Evolutionary conservation across 2,888 invertebrate species (phyloP), one percentile per base, ranked within the genome.

Genomic region (Tromatobia lineatoria): DNA sequence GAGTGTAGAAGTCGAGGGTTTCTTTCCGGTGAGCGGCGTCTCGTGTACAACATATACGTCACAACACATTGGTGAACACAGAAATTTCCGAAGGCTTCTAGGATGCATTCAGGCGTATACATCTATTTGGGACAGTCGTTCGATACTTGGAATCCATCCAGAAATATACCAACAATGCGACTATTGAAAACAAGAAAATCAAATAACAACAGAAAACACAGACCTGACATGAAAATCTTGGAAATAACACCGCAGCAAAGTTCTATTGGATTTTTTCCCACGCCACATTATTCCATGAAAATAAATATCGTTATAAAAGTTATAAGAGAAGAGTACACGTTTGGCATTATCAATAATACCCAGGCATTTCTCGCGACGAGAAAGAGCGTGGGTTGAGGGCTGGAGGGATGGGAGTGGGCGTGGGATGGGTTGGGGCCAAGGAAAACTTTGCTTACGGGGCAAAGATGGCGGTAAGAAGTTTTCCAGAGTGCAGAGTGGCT

Each of bases 341-440:
- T 45, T 29, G 76, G 34, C 47, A 67, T 83, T 80, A 73, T 83
- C 76, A 83, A 83, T 83, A 83, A 80, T 83, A 80, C 54, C 59
- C 76, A 83, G 80, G 76, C 80, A 71, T 80, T 80, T 73, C 76
- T 57, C 66, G 29, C 50, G 79, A 67, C 20, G 42, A 61, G 38
- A 23, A 20, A 64, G 20, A 18, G 50, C 42, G 50, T 47, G 59
- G 23, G 23, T 13, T 3, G 54, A 13, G 20, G 18, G 23, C 0
- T 20, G 23, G 2, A 1, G 52, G 23, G 23, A 4, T 1, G 50
- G 18, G 15, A 3, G 29, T 3, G 52, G 2, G 45, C 52, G 52
- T 73, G 18, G 38, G 61, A 50, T 61, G 47, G 34, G 61, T 42
- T 25, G 52, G 45, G 54, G 71, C 42, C n/a, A 69, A 61, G 76